Base-by-base conservation (phyloP, 1,140 invertebrate species). In the Cyrtorhinus lividipennis region DNA sequence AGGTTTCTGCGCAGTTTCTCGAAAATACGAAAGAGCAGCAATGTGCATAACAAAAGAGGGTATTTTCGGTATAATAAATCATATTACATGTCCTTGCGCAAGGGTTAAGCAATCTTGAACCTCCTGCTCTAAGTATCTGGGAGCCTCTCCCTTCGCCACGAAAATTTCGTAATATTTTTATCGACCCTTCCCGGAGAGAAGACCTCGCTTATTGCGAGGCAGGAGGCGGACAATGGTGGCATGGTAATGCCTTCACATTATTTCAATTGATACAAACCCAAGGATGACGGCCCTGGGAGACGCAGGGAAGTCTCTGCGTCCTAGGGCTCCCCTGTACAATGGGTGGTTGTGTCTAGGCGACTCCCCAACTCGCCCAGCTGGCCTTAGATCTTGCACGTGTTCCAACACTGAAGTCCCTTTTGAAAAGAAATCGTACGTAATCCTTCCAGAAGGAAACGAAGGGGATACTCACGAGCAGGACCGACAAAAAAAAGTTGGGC, bases 181-280 rank as follows among this genome's bases (percentile, higher is more conserved):
- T 53, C 48, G 48, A 22, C 48, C 48, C 48, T 20, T 10, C 20
- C 12, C 12, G 10, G 5, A 12, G 48, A 53, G n/a, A 53, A 20
- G 48, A 10, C 20, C 48, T 53, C 12, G 48, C 18, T 53, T 22
- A 15, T 53, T 13, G 3, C 48, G 3, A 20, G 48, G 48, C 10
- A 53, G n/a, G n/a, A n/a, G n/a, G n/a, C n/a, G 10, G 18, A 53
- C 48, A 53, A 53, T 53, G 48, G 20, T 22, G 48, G 10, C 48
- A 53, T 53, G 48, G 10, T 53, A 53, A 53, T 53, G 48, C 48
- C 20, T 22, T 12, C 20, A 22, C 48, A 53, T 53, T 53, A 53
- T 53, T 53, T 53, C 48, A 53, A 53, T 53, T 53, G 48, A 53
- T 53, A 53, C 48, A n/a, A n/a, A 53, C 48, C 48, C 48, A 53